Percentiles rank a stretch among this genome's conserved stretches.
phyloP scores from a whole-genome alignment of 2,888 invertebrate genomes.

The Caenorhabditis sp. region DNA sequence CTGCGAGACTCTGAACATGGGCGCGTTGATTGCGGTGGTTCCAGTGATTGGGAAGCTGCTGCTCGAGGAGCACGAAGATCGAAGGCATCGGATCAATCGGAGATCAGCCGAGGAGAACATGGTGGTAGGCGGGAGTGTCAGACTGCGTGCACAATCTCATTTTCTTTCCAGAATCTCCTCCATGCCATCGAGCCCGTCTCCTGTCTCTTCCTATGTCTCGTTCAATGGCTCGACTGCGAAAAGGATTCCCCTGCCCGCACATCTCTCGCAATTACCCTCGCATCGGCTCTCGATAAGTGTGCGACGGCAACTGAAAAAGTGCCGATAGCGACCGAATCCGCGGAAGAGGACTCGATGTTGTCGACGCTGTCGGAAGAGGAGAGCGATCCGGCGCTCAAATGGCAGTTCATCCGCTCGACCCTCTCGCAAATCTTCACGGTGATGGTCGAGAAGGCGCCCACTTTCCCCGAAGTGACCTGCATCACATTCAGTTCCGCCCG shows the following conservation, averaged over 20 bases:
- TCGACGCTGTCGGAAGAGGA: no score
- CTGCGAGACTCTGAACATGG: conserved; percentile 12
- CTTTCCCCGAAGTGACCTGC: conserved; percentile 44
- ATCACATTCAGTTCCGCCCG: conserved; percentile 34
- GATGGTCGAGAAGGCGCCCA: conserved; percentile 20
- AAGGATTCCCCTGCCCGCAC: conserved; percentile 19
- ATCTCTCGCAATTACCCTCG: conserved; percentile 9
- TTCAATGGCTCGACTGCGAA: conserved; percentile 53
- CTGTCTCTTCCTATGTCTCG: conserved; percentile 43
- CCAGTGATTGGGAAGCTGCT: conserved; percentile 40
- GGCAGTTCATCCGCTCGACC: conserved; percentile 26
- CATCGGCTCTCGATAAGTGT: conserved; percentile 1
- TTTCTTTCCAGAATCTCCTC: conserved; percentile 32
- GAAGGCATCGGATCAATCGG: conserved; percentile 21
- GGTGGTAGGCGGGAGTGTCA: conserved; percentile 1
- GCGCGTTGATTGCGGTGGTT: conserved; percentile 21
- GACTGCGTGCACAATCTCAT: background rate
- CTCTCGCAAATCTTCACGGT: conserved; percentile 25
- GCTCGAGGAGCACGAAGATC: conserved; percentile 39
- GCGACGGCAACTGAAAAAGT: background rate
- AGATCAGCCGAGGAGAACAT: conserved; percentile 30
- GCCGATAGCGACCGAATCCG: no score
- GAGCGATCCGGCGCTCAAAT: no score
- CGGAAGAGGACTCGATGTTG: no score
- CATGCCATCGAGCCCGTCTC: conserved; percentile 18